A percentile compares a stretch with the other conserved stretches of the same genome.
These are phyloP conservation scores for Zaprionus africanus DNA, from an alignment of 1,140 invertebrate genomes.

Conservation along the genomic window DNA sequence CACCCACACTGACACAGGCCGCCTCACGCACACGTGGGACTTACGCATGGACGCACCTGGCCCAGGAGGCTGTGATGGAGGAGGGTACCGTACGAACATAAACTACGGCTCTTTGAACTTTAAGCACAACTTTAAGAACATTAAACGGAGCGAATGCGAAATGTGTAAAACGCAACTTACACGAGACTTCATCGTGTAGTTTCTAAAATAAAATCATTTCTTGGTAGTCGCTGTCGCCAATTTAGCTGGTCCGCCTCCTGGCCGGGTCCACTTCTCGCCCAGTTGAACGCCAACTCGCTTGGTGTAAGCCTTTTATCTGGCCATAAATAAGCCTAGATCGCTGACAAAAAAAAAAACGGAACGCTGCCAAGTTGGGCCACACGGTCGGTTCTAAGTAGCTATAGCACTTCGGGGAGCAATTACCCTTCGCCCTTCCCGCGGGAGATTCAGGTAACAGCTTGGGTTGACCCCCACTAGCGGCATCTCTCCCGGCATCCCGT, in stretches of 20 bases:
- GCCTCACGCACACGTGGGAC: constrained; percentile 34
- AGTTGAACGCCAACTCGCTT: constrained; percentile 55
- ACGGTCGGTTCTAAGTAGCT: constrained; percentile 75
- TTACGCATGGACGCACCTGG: constrained; percentile 60
- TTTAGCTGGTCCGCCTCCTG: constrained; percentile 12
- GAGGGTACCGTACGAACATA: constrained; percentile 37
- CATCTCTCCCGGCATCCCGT: constrained; percentile 8
- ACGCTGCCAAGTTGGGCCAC: constrained; percentile 25
- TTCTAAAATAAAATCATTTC: constrained; percentile 51
- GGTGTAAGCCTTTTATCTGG: constrained; percentile 71
- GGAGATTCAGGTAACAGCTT: constrained; percentile 66
- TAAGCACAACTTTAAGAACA: constrained; percentile 55
- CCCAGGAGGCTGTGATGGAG: background rate
- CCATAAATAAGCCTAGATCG: constrained; percentile 73
- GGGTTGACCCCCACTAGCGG: constrained; percentile 50
- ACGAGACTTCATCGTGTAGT: constrained; percentile 50
- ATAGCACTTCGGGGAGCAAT: constrained; percentile 75
- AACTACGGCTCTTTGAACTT: constrained; percentile 39
- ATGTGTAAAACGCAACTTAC: constrained; percentile 56
- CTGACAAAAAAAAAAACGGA: constrained; percentile 20
- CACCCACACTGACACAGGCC: background rate
- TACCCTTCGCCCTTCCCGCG: constrained; percentile 43
- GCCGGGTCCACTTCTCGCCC: constrained; percentile 14
- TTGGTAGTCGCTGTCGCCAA: constrained; percentile 42
- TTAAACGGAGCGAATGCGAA: constrained; percentile 46